Evolutionary conservation across 2,797 vertebrate genomes (phyloP), one percentile per base, ranked within the genome.

Genomic region (Epinephelus coioides): DNA sequence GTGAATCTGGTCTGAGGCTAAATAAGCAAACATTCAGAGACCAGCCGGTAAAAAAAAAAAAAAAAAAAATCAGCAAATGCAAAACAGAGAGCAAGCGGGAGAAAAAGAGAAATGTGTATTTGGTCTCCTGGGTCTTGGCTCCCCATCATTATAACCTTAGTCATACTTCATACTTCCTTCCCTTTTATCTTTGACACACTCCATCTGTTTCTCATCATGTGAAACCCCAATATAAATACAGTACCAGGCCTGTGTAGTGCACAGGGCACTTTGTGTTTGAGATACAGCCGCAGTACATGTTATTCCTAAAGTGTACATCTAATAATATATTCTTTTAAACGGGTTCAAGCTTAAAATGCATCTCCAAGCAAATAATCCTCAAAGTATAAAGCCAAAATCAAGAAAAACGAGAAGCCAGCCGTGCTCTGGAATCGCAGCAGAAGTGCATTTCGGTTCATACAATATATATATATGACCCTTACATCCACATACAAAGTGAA

Each of bases 91-190:
- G 72, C 53, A 71, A 81, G 56, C 70, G 50, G 73, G 82, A 84
- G 73, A 61, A 27, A 62, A 43, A 43, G 73, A 54, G 69, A 84
- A 88, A 86, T 83, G 87, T 84, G 86, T 78, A 86, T 86, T 86
- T 87, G 81, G 84, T 89, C 89, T 87, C 86, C 76, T 84, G 85
- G 89, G 82, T 85, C 88, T 86, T 83, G 72, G 89, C 91, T 93
- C 85, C 80, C 86, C 87, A 82, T 91, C 89, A 89, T 92, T 92
- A 94, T 92, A 94, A 92, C 92, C 91, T 93, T 86, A 93, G 92
- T 94, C 93, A 94, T 93, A 92, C 90, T 94, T 93, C 90, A 94
- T 93, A 93, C 92, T 93, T 94, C 90, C 91, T 92, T 89, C 78
- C 76, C 92, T 95, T 95, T 95, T 89, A 94, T 93, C 91, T 92